Evolutionary conservation across 2,888 invertebrate genomes (phyloP), one percentile per base, ranked within the genome.

Genomic region (Eremobia ochroleuca): DNA sequence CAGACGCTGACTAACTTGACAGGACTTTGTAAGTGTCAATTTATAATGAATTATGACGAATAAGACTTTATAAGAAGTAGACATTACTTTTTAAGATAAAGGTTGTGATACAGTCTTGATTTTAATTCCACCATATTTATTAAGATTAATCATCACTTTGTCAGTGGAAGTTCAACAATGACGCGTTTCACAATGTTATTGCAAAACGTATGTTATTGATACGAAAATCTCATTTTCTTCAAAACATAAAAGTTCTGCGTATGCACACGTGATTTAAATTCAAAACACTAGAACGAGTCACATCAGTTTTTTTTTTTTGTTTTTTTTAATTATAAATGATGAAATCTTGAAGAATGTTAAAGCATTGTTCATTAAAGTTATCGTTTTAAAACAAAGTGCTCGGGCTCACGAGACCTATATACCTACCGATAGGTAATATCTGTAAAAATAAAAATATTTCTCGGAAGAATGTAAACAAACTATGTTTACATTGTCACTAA

Each of bases 321-420:
- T 46, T 18, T 37, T 69, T 62, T 43, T 13, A 15, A 52, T 73
- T 71, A 70, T 72, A 49, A 31, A 85, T 87, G 82, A 87, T 87
- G 85, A 77, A 87, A 87, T 85, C 37, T 66, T 62, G 21, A 11
- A 66, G 46, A 66, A 67, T 77, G 55, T 86, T 85, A 55, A 61
- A 18, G 31, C 77, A 74, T 62, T 79, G 58, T 73, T 77, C 46
- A 74, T 77, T 66, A 68, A 75, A 73, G 34, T 73, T 83, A 82
- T 78, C 69, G 59, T 59, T 73, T 78, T 28, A 43, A 52, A 85
- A 76, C 61, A 81, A 66, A 49, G 49, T 65, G 52, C 15, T 13
- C 34, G 25, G 9, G 21, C 52, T n/a, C 70, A 59, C 31, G 62
- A 71, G 49, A 64, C 37, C 8, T 34, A 65, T 28, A 31, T 43